phyloP scores from a whole-genome alignment of 2,797 vertebrate genomes.

The Poecilia velifera region DNA sequence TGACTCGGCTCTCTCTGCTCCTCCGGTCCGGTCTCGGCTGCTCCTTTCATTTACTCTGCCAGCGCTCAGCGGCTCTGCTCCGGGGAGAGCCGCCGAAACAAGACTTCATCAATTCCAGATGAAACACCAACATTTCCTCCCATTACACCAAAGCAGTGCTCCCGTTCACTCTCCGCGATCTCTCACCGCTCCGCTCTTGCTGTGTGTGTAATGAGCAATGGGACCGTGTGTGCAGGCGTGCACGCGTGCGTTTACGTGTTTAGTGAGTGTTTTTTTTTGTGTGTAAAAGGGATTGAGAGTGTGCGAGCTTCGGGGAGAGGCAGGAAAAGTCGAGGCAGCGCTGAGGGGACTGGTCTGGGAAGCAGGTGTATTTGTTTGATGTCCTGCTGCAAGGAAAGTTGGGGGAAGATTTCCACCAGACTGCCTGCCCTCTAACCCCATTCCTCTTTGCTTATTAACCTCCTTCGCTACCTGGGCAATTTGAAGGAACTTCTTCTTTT shows the following conservation, averaged over 20 bases:
- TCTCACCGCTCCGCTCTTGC: slow-evolving; percentile 67
- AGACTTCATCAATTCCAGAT: slow-evolving; percentile 87
- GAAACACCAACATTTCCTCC: slow-evolving; percentile 86
- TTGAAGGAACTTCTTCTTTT: slow-evolving; percentile 6
- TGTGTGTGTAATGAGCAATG: slow-evolving; percentile 75
- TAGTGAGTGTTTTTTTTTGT: slow-evolving; percentile 33
- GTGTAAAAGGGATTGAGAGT: slow-evolving; percentile 64
- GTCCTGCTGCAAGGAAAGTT: slow-evolving; percentile 57
- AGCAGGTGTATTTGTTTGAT: slow-evolving; percentile 75
- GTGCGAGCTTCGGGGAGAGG: slow-evolving; percentile 49
- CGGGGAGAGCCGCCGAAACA: slow-evolving; percentile 75
- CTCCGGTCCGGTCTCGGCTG: slow-evolving; percentile 60
- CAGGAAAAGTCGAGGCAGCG: slow-evolving; percentile 60
- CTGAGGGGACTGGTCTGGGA: slow-evolving; percentile 67
- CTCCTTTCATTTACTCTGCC: slow-evolving; percentile 76
- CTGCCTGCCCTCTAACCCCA: slow-evolving; percentile 47
- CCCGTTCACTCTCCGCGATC: slow-evolving; percentile 65
- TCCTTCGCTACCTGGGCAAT: slow-evolving; percentile 15
- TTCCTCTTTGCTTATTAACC: slow-evolving; percentile 30
- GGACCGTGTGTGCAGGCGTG: slow-evolving; percentile 47
- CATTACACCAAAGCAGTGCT: slow-evolving; percentile 77
- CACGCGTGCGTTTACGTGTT: slow-evolving; percentile 43
- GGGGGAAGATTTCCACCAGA: slow-evolving; percentile 53
- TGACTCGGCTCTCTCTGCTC: slow-evolving; percentile 62
- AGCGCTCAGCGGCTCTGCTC: slow-evolving; percentile 67